A percentile compares a stretch with the other conserved stretches of the same genome.
phyloP scores from a whole-genome alignment of 2,888 invertebrate genomes.

The Leptothorax acervorum region DNA sequence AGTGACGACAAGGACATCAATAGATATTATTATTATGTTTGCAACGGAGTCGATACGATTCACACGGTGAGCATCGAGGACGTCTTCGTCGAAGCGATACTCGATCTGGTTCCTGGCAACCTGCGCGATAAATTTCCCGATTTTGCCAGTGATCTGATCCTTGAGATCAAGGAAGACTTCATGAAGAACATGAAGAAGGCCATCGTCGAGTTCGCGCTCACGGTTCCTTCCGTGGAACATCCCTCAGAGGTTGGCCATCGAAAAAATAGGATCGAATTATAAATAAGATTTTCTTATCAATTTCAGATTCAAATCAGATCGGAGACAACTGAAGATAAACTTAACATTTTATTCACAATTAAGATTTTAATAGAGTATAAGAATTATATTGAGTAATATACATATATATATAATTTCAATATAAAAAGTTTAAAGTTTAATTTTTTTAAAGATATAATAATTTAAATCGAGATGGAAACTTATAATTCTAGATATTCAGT shows the following conservation, averaged over 20 bases:
- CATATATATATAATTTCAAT: too few species aligned
- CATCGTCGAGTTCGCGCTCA: slow-evolving; percentile 95
- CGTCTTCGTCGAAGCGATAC: slow-evolving; percentile 89
- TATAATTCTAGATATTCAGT: not conserved
- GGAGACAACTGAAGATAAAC: not conserved
- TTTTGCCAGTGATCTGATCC: slow-evolving; percentile 88
- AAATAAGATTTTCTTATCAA: not conserved
- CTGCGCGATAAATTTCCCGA: slow-evolving; percentile 88
- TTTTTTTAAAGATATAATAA: not conserved
- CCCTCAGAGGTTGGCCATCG: slow-evolving; percentile 48
- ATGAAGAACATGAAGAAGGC: slow-evolving; percentile 95
- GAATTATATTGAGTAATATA: not conserved
- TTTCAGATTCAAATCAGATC: not conserved
- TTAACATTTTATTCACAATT: not conserved
- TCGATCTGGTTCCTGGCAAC: slow-evolving; percentile 88
- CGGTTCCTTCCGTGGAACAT: slow-evolving; percentile 85
- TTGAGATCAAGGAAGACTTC: slow-evolving; percentile 95
- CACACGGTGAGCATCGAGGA: slow-evolving; percentile 94
- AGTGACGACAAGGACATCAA: slow-evolving; percentile 90
- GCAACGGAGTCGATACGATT: slow-evolving; percentile 95
- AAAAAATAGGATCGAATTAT: not conserved
- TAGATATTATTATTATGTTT: slow-evolving; percentile 95
- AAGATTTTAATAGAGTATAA: not conserved
- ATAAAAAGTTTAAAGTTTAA: not conserved
- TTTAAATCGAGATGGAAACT: not conserved